Percentiles rank a stretch among this genome's conserved stretches.
Conservation (phyloP, 1,140 invertebrate genomes). For the Drosophila nikananu region DNA sequence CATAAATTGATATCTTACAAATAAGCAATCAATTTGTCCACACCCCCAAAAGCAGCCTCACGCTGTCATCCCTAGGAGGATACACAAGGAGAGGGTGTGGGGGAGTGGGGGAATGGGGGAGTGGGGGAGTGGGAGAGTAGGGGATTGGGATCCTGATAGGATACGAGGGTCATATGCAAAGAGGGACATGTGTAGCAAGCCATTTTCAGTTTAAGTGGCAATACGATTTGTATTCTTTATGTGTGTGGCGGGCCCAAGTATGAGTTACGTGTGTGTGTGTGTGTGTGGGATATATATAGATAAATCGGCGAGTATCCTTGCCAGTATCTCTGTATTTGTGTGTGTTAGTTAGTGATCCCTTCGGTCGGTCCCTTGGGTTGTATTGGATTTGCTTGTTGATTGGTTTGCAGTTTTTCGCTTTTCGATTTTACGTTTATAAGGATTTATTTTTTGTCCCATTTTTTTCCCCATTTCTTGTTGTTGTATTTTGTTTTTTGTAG, state of each 20-base stretch:
- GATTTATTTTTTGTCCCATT: neutral
- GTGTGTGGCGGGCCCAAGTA: conserved; percentile 26
- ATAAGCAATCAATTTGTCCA: conserved; percentile 32
- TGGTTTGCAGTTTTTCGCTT: conserved; percentile 66
- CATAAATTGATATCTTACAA: conserved; percentile 28
- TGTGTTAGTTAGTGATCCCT: conserved; percentile 67
- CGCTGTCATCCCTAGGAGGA: conserved; percentile 27
- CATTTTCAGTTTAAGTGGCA: conserved; percentile 81
- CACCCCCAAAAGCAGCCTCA: neutral
- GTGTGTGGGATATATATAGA: conserved; percentile 1
- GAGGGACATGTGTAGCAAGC: conserved; percentile 67
- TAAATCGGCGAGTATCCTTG: conserved; percentile 25
- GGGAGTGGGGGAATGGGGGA: neutral
- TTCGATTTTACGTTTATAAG: conserved; percentile 6
- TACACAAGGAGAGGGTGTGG: neutral
- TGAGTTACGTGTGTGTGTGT: conserved; percentile 16
- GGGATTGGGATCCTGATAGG: conserved; percentile 1
- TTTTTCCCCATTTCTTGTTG: too few species aligned
- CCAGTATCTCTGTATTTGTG: neutral
- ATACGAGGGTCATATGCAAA: conserved; percentile 36
- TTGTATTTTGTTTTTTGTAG: neutral
- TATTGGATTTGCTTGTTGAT: conserved; percentile 81
- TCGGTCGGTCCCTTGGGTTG: conserved; percentile 61
- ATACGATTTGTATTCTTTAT: conserved; percentile 82
- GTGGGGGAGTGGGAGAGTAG: neutral